Evolutionary conservation across 1,140 invertebrate species (phyloP).

Genomic region (Nephila pilipes): DNA sequence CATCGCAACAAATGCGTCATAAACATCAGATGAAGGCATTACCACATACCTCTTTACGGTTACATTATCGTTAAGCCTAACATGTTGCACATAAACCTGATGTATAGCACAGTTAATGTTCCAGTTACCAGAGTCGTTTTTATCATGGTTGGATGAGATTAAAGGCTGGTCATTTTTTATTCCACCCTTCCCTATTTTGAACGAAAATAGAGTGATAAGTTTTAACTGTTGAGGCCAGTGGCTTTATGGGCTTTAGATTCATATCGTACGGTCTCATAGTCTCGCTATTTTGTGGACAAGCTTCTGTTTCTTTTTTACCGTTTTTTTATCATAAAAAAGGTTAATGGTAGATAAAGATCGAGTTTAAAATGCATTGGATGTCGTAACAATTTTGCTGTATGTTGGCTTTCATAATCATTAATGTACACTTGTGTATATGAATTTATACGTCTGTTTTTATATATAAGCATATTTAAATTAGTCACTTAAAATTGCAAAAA

Average conservation of each 20-base stretch:
- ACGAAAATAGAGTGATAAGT: slow-evolving; percentile 52
- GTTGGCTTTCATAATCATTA: too few relatives aligned
- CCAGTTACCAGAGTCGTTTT: slow-evolving; percentile 39
- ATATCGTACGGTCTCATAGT: background rate
- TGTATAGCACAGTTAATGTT: slow-evolving; percentile 51
- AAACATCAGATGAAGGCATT: slow-evolving; percentile 40
- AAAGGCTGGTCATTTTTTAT: slow-evolving; percentile 28
- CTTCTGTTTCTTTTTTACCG: too few relatives aligned
- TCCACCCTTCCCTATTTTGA: background rate
- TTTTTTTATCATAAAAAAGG: too few relatives aligned
- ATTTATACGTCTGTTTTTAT: too few relatives aligned
- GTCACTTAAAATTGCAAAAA: too few relatives aligned
- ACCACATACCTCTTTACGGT: slow-evolving; percentile 23
- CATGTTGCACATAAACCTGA: slow-evolving; percentile 53
- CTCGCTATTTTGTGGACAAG: background rate
- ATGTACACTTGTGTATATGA: too few relatives aligned
- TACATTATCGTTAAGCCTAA: slow-evolving; percentile 62
- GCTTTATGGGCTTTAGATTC: slow-evolving; percentile 47
- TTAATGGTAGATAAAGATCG: too few relatives aligned
- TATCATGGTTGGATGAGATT: slow-evolving; percentile 39
- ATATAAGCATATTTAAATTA: too few relatives aligned
- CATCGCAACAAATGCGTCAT: slow-evolving; percentile 30
- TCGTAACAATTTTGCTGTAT: too few relatives aligned
- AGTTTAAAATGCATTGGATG: too few relatives aligned
- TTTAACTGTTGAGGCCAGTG: slow-evolving; percentile 20